Conservation (phyloP, 2,888 invertebrate species). For the Macrostomum cliftonense region DNA sequence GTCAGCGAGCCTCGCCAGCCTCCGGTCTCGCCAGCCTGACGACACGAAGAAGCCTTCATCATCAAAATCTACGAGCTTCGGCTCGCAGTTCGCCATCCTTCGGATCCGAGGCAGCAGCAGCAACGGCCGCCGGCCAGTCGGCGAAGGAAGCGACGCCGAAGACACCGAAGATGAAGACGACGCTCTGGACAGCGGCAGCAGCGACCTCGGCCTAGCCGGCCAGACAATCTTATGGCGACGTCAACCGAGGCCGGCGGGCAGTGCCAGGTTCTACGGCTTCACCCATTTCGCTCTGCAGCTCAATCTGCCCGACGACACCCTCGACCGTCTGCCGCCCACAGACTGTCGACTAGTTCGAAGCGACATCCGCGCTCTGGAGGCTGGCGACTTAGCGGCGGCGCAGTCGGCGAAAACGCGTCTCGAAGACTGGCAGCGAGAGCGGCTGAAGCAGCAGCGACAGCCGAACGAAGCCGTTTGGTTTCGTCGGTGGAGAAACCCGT, state of each 20-base stretch:
- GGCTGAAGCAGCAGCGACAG: too few relatives aligned
- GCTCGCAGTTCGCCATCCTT: too few relatives aligned
- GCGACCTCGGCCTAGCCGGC: too few relatives aligned
- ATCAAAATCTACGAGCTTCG: too few relatives aligned
- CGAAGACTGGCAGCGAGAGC: conserved; percentile 65
- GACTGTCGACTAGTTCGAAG: conserved; percentile 64
- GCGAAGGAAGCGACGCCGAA: too few relatives aligned
- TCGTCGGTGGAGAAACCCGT: conserved; percentile 51
- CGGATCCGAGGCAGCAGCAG: too few relatives aligned
- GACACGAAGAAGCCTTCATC: too few relatives aligned
- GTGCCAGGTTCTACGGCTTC: conserved; percentile 74
- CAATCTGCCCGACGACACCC: conserved; percentile 47
- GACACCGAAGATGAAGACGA: too few relatives aligned
- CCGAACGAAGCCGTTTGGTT: conserved; percentile 47
- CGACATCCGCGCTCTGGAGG: conserved; percentile 68
- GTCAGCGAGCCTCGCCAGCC: too few relatives aligned
- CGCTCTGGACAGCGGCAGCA: too few relatives aligned
- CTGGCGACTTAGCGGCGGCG: conserved; percentile 71
- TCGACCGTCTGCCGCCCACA: conserved; percentile 56
- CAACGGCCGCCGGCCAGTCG: too few relatives aligned
- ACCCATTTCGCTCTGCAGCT: conserved; percentile 75
- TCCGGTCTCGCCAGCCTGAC: too few relatives aligned
- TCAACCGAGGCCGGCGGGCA: conserved; percentile 53
- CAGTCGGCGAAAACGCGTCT: conserved; percentile 66
- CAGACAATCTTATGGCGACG: background rate